Evolutionary conservation across 2,113 vertebrate genomes (phyloP).

Genomic region (Rynchops niger): DNA sequence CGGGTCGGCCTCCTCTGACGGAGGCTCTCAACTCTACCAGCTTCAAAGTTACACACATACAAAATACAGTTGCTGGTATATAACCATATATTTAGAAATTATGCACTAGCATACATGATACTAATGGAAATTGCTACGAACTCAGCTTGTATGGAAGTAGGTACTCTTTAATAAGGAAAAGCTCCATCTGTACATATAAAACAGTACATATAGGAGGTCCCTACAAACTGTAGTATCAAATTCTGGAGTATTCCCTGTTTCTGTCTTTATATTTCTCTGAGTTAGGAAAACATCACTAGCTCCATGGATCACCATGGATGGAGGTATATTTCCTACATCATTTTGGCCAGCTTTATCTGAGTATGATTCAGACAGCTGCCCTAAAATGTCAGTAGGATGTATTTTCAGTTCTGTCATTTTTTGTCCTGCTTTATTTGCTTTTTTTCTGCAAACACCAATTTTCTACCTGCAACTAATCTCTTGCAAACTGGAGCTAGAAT

Average conservation of each 20-base stretch:
- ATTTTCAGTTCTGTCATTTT: background rate
- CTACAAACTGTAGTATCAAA: background rate
- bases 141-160: background rate
- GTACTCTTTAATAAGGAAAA: background rate
- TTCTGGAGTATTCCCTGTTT: background rate
- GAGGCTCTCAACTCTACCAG: background rate
- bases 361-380: background rate
- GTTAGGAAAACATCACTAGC: background rate
- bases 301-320: background rate
- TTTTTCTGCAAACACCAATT: background rate
- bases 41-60: background rate
- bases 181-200: background rate
- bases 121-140: background rate
- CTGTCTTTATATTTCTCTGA: background rate
- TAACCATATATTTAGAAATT: background rate
- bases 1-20: background rate
- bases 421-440: background rate
- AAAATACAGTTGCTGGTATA: background rate
- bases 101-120: rapidly evolving
- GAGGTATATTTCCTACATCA: background rate
- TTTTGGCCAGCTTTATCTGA: background rate
- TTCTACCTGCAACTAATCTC: background rate
- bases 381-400: background rate
- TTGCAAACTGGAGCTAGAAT: background rate
- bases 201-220: background rate